These are phyloP conservation scores for Amblyornis subalaris DNA, from an alignment of 2,113 vertebrate genomes.

Conservation along the genomic window DNA sequence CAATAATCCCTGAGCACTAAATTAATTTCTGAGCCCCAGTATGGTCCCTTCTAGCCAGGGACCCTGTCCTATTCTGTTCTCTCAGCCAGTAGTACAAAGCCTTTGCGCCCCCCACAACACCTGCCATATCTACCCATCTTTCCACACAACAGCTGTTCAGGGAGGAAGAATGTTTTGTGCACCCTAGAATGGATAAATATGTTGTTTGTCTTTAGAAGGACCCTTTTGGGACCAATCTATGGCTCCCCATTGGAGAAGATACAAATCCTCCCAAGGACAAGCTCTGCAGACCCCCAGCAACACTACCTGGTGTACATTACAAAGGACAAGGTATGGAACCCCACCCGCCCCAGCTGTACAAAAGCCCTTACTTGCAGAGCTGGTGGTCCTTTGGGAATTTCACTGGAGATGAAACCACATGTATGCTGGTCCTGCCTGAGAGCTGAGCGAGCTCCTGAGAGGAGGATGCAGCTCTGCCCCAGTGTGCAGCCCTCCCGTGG, in stretches of 20 bases:
- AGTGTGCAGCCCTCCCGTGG: accelerated
- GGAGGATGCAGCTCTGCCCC: not conserved
- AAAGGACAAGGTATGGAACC: slow-evolving; percentile 81
- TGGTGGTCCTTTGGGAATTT: not conserved
- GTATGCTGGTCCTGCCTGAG: not conserved
- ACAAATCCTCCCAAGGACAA: slow-evolving; percentile 70
- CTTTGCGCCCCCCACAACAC: not conserved
- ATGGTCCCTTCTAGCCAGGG: not conserved
- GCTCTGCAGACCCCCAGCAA: slow-evolving; percentile 37
- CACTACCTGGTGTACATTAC: slow-evolving; percentile 83
- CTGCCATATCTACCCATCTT: not conserved
- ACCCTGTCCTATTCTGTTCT: not conserved
- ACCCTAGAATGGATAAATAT: not conserved
- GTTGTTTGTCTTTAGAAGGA: slow-evolving; percentile 76
- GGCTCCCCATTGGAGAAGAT: slow-evolving; percentile 85
- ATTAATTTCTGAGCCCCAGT: not conserved
- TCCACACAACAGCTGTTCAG: not conserved
- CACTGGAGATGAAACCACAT: not conserved
- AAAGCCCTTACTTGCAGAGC: not conserved
- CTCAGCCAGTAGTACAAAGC: not conserved
- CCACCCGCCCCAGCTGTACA: not conserved
- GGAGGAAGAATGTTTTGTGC: not conserved
- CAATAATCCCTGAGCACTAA: not conserved
- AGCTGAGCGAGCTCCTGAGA: not conserved
- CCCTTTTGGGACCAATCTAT: slow-evolving; percentile 80